Base-by-base conservation (phyloP, 1,140 invertebrate genomes). In the Riptortus pedestris region DNA sequence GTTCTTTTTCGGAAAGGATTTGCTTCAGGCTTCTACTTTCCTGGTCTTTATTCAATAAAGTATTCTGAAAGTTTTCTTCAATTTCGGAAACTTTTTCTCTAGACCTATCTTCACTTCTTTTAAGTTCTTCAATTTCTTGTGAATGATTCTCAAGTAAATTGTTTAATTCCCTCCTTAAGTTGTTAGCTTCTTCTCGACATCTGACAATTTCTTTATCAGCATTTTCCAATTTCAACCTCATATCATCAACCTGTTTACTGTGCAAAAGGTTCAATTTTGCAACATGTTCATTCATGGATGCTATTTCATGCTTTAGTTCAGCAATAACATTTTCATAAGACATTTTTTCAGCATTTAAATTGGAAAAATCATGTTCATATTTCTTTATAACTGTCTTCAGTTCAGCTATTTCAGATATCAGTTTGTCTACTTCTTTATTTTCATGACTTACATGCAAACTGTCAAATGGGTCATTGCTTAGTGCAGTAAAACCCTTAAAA, bases 21-120 rank as follows among this genome's bases (percentile, higher is more conserved):
- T 55, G 52, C 12, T 55, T 63, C n/a, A 69, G 31, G 55, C 64
- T 63, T 4, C 58, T 59, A 28, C 64, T 69, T 43, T 70, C 69
- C 33, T 67, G 62, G 5, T 66, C 60, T 47, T 68, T 64, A 22
- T 62, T 60, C 18, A 68, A 14, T 16, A 66, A 60, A 31, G 62
- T 38, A 20, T 66, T 51, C 52, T 66, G 58, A 61, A 28, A 62
- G 29, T 62, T 61, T 11, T 64, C 43, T 55, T 64, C 79, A 69
- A 77, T 79, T 72, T 79, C 78, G n/a, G 33, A 18, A 22, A 60
- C 14, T 14, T 45, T 60, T 16, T 43, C 31, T 61, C 75, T 72
- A 38, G 77, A 73, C 66, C 69, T 72, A 69, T 77, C 75, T 68
- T 55, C 51, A 26, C 24, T 76, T 75, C 47, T 77, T 75, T 52